Conservation (phyloP, 2,888 invertebrate genomes). For the Elmis aenea region DNA sequence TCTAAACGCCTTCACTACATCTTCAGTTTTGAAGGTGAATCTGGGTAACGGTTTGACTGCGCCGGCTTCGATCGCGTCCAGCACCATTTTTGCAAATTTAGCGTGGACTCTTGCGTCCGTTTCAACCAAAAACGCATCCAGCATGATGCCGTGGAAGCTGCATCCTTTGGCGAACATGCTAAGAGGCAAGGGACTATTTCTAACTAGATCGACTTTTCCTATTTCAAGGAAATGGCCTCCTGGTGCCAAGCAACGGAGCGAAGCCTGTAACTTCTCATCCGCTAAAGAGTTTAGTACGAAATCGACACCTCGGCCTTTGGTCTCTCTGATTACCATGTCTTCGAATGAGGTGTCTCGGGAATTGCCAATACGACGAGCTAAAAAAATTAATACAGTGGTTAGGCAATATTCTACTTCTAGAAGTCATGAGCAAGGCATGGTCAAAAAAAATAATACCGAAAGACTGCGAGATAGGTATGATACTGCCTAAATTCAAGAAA, state of each 20-base stretch:
- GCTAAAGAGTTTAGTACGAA: constrained; percentile 85
- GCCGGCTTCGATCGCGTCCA: constrained; percentile 50
- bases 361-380: constrained; percentile 72
- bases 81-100: background rate
- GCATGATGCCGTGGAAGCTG: constrained; percentile 71
- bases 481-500: too few relatives aligned
- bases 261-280: constrained; percentile 79
- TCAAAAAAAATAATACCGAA: too few relatives aligned
- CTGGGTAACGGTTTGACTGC: constrained; percentile 65
- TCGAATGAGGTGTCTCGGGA: constrained; percentile 86
- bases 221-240: constrained; percentile 76
- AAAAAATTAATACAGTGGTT: too few relatives aligned
- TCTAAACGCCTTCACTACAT: constrained; percentile 68
- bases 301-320: constrained; percentile 84
- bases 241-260: constrained; percentile 54
- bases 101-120: background rate
- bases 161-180: constrained; percentile 65
- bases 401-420: too few relatives aligned
- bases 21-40: constrained; percentile 58
- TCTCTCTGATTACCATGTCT: constrained; percentile 72
- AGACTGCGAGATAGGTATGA: too few relatives aligned
- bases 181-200: constrained; percentile 60
- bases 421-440: too few relatives aligned
- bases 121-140: constrained; percentile 48
- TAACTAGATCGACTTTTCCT: constrained; percentile 73